A percentile compares a stretch with the other conserved stretches of the same genome.
These are phyloP conservation scores for Hypolimnas misippus DNA, from an alignment of 2,888 invertebrate genomes.

Conservation along the genomic window DNA sequence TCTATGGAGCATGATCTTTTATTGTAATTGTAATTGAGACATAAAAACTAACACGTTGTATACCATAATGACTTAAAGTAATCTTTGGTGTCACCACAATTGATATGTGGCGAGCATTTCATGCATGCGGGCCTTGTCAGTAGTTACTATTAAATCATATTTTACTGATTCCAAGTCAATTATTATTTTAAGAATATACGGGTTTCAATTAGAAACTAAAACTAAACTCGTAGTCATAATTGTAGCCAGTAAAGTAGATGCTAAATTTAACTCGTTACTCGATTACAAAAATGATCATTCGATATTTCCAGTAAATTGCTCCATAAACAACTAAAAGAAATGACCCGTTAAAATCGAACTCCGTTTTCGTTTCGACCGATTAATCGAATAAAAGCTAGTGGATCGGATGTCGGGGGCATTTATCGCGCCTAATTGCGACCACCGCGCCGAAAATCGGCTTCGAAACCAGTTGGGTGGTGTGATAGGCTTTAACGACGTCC, in stretches of 20 bases:
- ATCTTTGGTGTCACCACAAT: constrained; percentile 74
- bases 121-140: constrained; percentile 73
- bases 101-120: constrained; percentile 73
- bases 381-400: constrained; percentile 71
- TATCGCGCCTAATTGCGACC: constrained; percentile 80
- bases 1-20: constrained; percentile 25
- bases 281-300: constrained; percentile 44
- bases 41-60: constrained; percentile 68
- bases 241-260: not conserved
- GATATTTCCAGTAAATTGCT: constrained; percentile 62
- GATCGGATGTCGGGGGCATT: constrained; percentile 75
- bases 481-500: constrained; percentile 45
- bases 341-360: constrained; percentile 71
- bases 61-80: constrained; percentile 69
- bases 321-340: constrained; percentile 72
- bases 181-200: constrained; percentile 59
- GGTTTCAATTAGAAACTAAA: constrained; percentile 50
- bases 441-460: constrained; percentile 66
- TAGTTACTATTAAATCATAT: constrained; percentile 53
- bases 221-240: not conserved
- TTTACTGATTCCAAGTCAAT: constrained; percentile 70
- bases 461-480: constrained; percentile 70
- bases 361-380: constrained; percentile 69
- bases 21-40: constrained; percentile 56
- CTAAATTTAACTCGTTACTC: constrained; percentile 19